Evolutionary conservation across 2,113 vertebrate species (phyloP).

Genomic region (Triplophysa tibetana): DNA sequence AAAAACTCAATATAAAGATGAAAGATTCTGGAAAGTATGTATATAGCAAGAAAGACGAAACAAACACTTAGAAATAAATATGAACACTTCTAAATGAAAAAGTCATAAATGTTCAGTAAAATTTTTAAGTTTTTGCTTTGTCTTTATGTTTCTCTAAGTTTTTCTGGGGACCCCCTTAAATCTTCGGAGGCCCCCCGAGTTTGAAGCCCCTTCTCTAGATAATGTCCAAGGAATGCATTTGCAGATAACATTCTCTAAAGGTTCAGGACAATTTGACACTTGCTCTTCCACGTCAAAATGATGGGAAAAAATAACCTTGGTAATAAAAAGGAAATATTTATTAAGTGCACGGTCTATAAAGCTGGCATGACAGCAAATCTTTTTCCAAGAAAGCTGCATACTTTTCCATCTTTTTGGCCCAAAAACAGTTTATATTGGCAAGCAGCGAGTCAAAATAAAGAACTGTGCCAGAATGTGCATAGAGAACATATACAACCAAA

Average conservation of each 20-base stretch:
- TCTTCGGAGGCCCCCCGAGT: too few species aligned
- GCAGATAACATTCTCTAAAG: neutral
- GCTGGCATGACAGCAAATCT: conserved; percentile 59
- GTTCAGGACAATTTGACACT: neutral
- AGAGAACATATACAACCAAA: conserved; percentile 47
- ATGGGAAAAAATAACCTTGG: neutral
- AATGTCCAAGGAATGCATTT: neutral
- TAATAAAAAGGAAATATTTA: conserved; percentile 12
- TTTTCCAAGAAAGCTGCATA: conserved; percentile 54
- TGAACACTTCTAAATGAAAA: too few species aligned
- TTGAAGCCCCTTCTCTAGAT: neutral
- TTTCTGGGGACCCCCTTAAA: too few species aligned
- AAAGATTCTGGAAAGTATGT: too few species aligned
- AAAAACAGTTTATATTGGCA: conserved; percentile 72
- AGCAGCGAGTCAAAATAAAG: conserved; percentile 32
- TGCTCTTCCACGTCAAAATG: neutral
- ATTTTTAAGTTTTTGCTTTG: too few species aligned
- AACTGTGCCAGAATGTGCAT: neutral
- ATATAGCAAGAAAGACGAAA: too few species aligned
- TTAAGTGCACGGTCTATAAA: conserved; percentile 8
- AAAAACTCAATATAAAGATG: too few species aligned
- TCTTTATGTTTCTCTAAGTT: too few species aligned
- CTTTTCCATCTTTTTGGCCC: conserved; percentile 61
- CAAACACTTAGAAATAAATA: too few species aligned
- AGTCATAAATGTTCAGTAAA: too few species aligned